These are phyloP conservation scores for Oreochromis tanganicae DNA, from an alignment of 2,113 vertebrate species.

Conservation along the genomic window DNA sequence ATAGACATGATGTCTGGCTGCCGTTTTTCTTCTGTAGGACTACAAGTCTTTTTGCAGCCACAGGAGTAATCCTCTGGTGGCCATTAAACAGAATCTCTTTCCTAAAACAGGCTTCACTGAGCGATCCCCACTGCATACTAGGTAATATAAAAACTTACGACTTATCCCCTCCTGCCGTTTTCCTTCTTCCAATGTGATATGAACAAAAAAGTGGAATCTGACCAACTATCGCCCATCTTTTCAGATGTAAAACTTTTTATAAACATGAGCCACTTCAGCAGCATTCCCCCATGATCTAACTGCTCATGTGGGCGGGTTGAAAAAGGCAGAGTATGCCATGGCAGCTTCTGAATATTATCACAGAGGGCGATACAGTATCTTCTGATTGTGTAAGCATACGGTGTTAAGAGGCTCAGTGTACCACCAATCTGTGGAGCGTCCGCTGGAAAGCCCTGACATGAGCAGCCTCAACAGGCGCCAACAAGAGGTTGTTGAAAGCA, in stretches of 20 bases:
- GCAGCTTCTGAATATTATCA: slow-evolving; percentile 10
- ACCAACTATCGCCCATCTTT: neutral
- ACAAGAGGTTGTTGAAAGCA: slow-evolving; percentile 17
- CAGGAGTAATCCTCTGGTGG: neutral
- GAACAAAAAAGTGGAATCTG: neutral
- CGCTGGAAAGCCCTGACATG: slow-evolving; percentile 1
- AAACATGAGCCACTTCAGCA: neutral
- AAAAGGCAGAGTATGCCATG: neutral
- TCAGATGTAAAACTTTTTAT: slow-evolving; percentile 2
- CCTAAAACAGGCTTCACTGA: neutral
- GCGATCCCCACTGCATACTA: neutral
- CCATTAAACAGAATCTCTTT: neutral
- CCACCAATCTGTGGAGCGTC: neutral
- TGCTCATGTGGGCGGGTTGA: neutral
- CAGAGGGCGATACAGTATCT: slow-evolving; percentile 6
- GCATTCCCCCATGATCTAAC: neutral
- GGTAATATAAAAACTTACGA: rapidly evolving
- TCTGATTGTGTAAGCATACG: slow-evolving; percentile 9
- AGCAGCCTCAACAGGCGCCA: neutral
- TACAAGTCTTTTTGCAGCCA: neutral
- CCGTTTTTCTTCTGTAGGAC: neutral
- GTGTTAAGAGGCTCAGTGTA: slow-evolving; percentile 2
- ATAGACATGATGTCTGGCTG: neutral
- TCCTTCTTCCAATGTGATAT: neutral
- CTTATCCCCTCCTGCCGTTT: neutral